Conservation (phyloP, 2,113 vertebrate species). For the Corythaixoides concolor region DNA sequence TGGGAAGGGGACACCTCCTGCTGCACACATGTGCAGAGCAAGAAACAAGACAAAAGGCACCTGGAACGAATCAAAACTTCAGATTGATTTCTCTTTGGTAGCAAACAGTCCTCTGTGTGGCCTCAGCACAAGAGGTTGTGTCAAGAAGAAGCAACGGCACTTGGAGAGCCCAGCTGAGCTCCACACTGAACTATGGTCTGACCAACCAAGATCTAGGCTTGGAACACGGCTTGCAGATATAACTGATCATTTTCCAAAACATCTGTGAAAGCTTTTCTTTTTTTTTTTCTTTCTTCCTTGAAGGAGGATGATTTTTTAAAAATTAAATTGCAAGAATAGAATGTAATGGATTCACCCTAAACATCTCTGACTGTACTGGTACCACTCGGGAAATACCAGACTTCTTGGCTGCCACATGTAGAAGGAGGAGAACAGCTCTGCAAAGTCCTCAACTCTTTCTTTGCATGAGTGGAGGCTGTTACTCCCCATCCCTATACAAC, state of each 20-base stretch:
- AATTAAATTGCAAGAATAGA: neutral
- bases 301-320: neutral
- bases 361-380: neutral
- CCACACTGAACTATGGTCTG: too few relatives aligned
- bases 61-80: neutral
- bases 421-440: neutral
- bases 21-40: rapidly evolving
- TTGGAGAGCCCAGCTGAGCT: neutral
- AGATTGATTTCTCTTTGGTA: rapidly evolving
- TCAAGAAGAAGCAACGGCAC: neutral
- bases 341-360: neutral
- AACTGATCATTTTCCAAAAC: neutral
- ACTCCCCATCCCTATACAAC: neutral
- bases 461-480: neutral
- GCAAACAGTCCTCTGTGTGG: neutral
- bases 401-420: neutral
- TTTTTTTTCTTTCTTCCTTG: neutral
- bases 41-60: neutral
- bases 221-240: neutral
- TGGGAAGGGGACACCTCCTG: neutral
- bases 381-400: neutral
- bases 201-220: neutral
- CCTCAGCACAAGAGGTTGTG: neutral
- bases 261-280: neutral
- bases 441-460: neutral